Percentiles rank a stretch among this genome's conserved stretches.
Evolutionary conservation across 2,113 vertebrate genomes (phyloP).

Genomic region (Lepus americanus): DNA sequence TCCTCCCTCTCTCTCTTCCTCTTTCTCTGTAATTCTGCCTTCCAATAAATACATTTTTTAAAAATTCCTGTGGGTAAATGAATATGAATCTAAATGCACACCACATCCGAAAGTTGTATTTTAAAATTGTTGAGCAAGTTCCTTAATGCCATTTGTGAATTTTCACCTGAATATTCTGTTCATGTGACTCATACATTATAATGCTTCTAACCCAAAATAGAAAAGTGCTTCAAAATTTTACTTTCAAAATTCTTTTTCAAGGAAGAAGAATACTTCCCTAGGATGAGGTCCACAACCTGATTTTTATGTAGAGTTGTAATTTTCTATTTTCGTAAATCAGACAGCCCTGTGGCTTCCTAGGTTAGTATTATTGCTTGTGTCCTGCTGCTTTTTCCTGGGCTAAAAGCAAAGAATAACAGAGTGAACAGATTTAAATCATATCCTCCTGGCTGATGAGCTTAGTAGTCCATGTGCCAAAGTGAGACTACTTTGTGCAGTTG

Average conservation of each 20-base stretch:
- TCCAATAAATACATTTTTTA: too few species aligned
- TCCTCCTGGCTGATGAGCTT: conserved; percentile 67
- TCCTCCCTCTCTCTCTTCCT: too few species aligned
- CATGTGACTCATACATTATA: neutral
- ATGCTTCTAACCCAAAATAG: conserved; percentile 24
- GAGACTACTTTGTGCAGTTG: neutral
- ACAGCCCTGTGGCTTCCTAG: conserved; percentile 87
- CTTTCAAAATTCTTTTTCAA: conserved; percentile 74
- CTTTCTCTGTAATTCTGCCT: too few species aligned
- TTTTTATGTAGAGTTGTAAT: conserved; percentile 85
- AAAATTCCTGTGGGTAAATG: conserved; percentile 22
- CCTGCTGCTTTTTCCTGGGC: conserved; percentile 72
- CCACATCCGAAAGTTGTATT: conserved; percentile 39
- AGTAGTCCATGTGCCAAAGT: conserved; percentile 63
- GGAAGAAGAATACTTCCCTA: conserved; percentile 78
- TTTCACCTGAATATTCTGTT: conserved; percentile 11
- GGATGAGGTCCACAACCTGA: conserved; percentile 67
- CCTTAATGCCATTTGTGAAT: neutral
- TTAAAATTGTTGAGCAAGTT: conserved; percentile 2
- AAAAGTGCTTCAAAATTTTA: conserved; percentile 35
- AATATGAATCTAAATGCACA: conserved; percentile 18
- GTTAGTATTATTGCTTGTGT: conserved; percentile 82
- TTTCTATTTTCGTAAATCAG: conserved; percentile 90
- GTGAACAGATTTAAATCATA: conserved; percentile 66
- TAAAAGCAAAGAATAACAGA: conserved; percentile 76